Conservation (phyloP, 2,888 invertebrate species). For the Drosophila parthenogenetica region DNA sequence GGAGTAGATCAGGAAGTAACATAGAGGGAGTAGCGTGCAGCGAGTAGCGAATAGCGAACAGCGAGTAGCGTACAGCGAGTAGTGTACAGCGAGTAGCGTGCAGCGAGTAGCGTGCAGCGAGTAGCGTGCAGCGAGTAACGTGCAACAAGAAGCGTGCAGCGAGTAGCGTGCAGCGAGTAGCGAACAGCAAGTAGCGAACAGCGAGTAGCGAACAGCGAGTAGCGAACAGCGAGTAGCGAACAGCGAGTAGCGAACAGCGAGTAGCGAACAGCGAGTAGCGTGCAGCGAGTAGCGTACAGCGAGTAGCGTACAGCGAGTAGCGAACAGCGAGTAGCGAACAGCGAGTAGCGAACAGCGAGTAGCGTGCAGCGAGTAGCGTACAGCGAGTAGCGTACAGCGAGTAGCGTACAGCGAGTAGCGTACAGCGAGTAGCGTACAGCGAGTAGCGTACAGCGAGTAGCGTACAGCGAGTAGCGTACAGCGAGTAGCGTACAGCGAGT, state of each 20-base stretch:
- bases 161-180: not conserved
- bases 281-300: not conserved
- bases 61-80: not conserved
- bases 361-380: not conserved
- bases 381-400: not conserved
- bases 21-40: constrained; percentile 1
- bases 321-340: not conserved
- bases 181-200: not conserved
- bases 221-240: not conserved
- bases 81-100: not conserved
- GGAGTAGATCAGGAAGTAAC: too few species aligned
- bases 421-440: not conserved
- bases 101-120: not conserved
- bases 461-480: not conserved
- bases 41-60: not conserved
- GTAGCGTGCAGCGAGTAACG: not conserved
- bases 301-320: not conserved
- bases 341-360: not conserved
- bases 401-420: not conserved
- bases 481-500: not conserved
- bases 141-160: not conserved
- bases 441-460: not conserved
- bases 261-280: not conserved
- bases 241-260: not conserved
- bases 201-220: not conserved